These are phyloP conservation scores for Apodemus sylvaticus DNA, from an alignment of 2,113 vertebrate species.

Conservation along the genomic window DNA sequence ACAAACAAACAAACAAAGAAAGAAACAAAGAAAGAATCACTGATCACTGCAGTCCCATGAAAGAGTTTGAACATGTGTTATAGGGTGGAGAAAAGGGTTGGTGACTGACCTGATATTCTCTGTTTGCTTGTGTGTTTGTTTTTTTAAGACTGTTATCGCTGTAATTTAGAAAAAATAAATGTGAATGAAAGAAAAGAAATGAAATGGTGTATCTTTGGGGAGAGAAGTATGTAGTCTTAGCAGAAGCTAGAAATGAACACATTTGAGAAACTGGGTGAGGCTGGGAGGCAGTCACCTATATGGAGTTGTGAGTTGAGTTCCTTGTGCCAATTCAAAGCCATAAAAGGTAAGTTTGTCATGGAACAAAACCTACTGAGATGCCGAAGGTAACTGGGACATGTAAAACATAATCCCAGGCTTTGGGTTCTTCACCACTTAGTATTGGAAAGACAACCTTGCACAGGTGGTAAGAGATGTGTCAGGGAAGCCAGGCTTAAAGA, in stretches of 20 bases:
- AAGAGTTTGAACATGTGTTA: background rate
- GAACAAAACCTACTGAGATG: background rate
- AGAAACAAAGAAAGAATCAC: no score
- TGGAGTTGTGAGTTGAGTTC: background rate
- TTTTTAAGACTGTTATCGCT: background rate
- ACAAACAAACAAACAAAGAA: no score
- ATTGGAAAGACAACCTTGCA: background rate
- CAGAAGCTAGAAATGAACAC: background rate
- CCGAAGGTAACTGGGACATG: background rate
- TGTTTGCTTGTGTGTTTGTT: background rate
- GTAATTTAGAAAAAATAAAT: background rate
- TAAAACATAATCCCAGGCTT: background rate
- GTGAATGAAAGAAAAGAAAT: background rate
- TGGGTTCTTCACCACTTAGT: background rate
- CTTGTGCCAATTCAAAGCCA: background rate
- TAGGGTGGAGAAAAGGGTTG: background rate
- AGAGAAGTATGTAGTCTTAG: background rate
- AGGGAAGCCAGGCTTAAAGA: background rate
- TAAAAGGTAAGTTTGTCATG: background rate
- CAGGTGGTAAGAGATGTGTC: background rate
- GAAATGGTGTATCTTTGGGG: background rate
- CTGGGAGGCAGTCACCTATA: background rate
- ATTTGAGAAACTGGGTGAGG: background rate
- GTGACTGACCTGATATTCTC: background rate
- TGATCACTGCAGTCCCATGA: background rate